Evolutionary conservation across 2,113 vertebrate species (phyloP).

Genomic region (Zosterops borbonicus): DNA sequence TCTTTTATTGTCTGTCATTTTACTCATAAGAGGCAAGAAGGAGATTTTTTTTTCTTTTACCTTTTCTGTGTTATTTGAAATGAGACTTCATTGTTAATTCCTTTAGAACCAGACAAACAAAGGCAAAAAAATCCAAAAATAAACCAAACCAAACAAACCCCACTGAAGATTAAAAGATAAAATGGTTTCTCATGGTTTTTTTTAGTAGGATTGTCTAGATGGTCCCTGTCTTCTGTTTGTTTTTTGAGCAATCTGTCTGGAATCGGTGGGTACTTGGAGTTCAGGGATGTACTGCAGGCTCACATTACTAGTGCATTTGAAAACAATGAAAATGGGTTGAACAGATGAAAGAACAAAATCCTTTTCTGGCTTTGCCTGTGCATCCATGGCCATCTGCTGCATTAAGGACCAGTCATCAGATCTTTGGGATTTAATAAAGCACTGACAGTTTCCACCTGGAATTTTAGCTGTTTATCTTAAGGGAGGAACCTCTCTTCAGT

Average conservation of each 20-base stretch:
- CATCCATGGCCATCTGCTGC: conserved; percentile 4
- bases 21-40: neutral
- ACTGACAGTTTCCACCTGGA: neutral
- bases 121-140: neutral
- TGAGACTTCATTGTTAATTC: neutral
- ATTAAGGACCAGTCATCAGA: neutral
- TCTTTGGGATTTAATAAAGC: neutral
- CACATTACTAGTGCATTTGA: neutral
- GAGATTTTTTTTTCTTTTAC: neutral
- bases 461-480: neutral
- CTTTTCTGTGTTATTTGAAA: neutral
- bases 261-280: neutral
- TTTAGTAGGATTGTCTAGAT: neutral
- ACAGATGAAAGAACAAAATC: conserved; percentile 25
- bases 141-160: neutral
- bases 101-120: neutral
- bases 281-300: neutral
- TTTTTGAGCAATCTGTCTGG: neutral
- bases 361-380: neutral
- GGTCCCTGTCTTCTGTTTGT: neutral
- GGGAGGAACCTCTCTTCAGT: neutral
- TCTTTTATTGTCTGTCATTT: neutral
- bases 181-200: neutral
- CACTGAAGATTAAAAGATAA: neutral
- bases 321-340: neutral